Evolutionary conservation across 2,797 vertebrate genomes (phyloP).

Genomic region (Danio jaintianensis): DNA sequence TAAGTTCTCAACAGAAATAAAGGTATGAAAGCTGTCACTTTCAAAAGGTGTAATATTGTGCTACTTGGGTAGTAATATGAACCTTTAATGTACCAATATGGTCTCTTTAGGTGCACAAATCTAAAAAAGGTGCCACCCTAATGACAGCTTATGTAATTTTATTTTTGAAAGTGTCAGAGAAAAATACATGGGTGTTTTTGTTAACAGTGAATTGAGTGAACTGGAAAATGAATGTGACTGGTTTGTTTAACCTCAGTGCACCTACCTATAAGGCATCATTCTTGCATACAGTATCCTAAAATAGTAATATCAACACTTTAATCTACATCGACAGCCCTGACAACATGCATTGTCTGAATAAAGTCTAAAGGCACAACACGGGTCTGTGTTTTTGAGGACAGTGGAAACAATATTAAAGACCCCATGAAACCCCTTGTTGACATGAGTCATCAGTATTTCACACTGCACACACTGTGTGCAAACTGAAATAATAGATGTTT

Average conservation of each 20-base stretch:
- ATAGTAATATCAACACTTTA: slow-evolving; percentile 16
- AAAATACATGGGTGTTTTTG: neutral
- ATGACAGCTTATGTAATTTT: too few relatives aligned
- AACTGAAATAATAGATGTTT: neutral
- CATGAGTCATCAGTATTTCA: slow-evolving; percentile 2
- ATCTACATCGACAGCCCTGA: slow-evolving; percentile 28
- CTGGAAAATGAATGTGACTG: neutral
- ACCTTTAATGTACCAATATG: too few relatives aligned
- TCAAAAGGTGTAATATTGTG: too few relatives aligned
- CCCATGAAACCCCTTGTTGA: neutral
- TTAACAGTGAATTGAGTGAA: neutral
- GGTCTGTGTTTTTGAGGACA: neutral
- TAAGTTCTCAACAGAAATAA: neutral
- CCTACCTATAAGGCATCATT: slow-evolving; percentile 6
- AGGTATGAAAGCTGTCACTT: too few relatives aligned
- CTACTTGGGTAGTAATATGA: too few relatives aligned
- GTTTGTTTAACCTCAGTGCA: slow-evolving; percentile 8
- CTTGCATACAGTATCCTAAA: neutral
- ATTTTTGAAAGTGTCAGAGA: too few relatives aligned
- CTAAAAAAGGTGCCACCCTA: too few relatives aligned
- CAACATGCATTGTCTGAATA: slow-evolving; percentile 7
- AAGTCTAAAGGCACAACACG: neutral
- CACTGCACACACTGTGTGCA: neutral
- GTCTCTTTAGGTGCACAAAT: too few relatives aligned
- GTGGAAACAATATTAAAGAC: slow-evolving; percentile 9